A percentile compares a stretch with the other conserved stretches of the same genome.
These are phyloP conservation scores for Scaptomyza polygonia DNA, from an alignment of 2,888 invertebrate genomes.

Conservation along the genomic window DNA sequence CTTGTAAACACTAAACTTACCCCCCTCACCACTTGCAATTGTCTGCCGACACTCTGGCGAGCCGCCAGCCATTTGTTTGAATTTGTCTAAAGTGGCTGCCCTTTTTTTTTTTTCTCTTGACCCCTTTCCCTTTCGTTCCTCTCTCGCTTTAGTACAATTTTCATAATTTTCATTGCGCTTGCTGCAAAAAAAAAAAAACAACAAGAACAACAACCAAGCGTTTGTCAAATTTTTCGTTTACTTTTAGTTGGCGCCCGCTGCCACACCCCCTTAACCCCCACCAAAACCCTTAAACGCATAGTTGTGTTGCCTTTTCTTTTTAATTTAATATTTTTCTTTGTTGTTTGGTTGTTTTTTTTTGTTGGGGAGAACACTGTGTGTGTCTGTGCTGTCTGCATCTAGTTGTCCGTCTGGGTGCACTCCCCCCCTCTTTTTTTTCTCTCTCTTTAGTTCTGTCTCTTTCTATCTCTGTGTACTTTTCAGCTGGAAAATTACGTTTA, in stretches of 20 bases:
- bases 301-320: constrained; percentile 66
- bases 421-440: constrained; percentile 1
- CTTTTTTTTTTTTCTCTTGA: constrained; percentile 13
- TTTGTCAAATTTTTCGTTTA: constrained; percentile 70
- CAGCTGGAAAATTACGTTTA: constrained; percentile 83
- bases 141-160: constrained; percentile 45
- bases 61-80: constrained; percentile 73
- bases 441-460: not conserved
- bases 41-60: constrained; percentile 41
- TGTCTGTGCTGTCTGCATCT: constrained; percentile 48
- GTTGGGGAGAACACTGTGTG: constrained; percentile 28
- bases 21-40: constrained; percentile 17
- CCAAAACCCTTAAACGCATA: constrained; percentile 22
- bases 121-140: constrained; percentile 6
- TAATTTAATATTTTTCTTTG: constrained; percentile 73
- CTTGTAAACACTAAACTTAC: constrained; percentile 61
- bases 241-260: constrained; percentile 57
- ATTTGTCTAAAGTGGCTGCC: constrained; percentile 77
- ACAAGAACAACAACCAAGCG: too few species aligned
- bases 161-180: constrained; percentile 68
- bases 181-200: constrained; percentile 26
- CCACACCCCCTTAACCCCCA: constrained; percentile 5
- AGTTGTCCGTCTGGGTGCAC: constrained; percentile 42
- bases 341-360: constrained; percentile 50
- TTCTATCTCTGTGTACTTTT: constrained; percentile 33